These are phyloP conservation scores for Harpagus bidentatus DNA, from an alignment of 2,113 vertebrate genomes.

Conservation along the genomic window DNA sequence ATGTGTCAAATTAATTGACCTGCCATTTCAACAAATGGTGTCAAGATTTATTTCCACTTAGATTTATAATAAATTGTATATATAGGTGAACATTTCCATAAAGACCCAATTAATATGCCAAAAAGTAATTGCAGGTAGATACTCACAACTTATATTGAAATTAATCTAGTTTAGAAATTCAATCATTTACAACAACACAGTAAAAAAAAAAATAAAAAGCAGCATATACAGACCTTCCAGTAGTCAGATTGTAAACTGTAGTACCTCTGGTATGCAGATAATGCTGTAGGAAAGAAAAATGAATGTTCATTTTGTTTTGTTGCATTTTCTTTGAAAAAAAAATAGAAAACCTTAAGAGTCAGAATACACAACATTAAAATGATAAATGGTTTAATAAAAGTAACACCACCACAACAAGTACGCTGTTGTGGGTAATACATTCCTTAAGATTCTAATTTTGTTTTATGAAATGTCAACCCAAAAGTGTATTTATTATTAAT, in stretches of 20 bases:
- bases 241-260: constrained; percentile 99
- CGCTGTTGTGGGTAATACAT: constrained; percentile 25
- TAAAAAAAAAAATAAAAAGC: background rate
- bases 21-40: background rate
- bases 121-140: background rate
- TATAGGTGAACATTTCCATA: background rate
- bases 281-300: constrained; percentile 81
- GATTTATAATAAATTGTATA: background rate
- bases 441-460: constrained; percentile 29
- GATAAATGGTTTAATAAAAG: constrained; percentile 51
- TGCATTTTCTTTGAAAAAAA: constrained; percentile 31
- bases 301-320: constrained; percentile 32
- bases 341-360: constrained; percentile 23
- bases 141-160: background rate
- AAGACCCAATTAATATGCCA: background rate
- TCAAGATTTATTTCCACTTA: background rate
- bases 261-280: constrained; percentile 99
- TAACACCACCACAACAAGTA: constrained; percentile 12
- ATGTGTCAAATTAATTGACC: background rate
- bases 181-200: background rate
- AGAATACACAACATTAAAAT: constrained; percentile 24
- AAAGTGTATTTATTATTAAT: constrained; percentile 36
- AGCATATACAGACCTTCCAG: constrained; percentile 91
- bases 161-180: background rate
- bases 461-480: constrained; percentile 23